These are phyloP conservation scores for Aradophagus sp. DNA, from an alignment of 1,140 invertebrate species.

Conservation along the genomic window DNA sequence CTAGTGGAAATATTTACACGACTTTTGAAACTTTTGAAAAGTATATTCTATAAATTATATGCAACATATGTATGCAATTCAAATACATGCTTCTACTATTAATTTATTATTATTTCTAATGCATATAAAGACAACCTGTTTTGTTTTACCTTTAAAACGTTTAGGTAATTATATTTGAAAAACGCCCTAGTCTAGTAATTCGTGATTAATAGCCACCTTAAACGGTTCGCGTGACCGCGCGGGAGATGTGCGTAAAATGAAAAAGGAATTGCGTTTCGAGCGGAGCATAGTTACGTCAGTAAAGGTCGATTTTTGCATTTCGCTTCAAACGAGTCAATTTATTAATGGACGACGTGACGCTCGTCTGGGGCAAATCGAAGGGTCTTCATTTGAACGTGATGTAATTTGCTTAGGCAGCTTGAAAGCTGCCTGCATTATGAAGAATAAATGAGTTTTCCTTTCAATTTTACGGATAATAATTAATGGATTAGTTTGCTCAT, in stretches of 20 bases:
- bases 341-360: slow-evolving; percentile 6
- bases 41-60: too few species aligned
- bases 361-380: slow-evolving; percentile 2
- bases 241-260: slow-evolving; percentile 7
- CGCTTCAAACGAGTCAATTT: slow-evolving; percentile 39
- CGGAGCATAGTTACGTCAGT: not conserved
- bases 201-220: slow-evolving; percentile 33
- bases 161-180: slow-evolving; percentile 33
- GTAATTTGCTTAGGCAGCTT: slow-evolving; percentile 11
- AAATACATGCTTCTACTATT: too few species aligned
- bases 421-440: not conserved
- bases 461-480: too few species aligned
- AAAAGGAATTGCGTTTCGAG: slow-evolving; percentile 20
- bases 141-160: too few species aligned
- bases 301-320: slow-evolving; percentile 18
- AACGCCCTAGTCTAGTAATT: too few species aligned
- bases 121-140: too few species aligned
- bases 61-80: too few species aligned
- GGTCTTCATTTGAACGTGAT: slow-evolving; percentile 12
- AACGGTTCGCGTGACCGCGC: slow-evolving; percentile 30
- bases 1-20: too few species aligned
- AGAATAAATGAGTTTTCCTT: too few species aligned
- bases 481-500: too few species aligned
- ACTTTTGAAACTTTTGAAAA: too few species aligned
- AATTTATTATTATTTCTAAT: too few species aligned